phyloP scores from a whole-genome alignment of 2,113 vertebrate species.

The Neoarius graeffei region DNA sequence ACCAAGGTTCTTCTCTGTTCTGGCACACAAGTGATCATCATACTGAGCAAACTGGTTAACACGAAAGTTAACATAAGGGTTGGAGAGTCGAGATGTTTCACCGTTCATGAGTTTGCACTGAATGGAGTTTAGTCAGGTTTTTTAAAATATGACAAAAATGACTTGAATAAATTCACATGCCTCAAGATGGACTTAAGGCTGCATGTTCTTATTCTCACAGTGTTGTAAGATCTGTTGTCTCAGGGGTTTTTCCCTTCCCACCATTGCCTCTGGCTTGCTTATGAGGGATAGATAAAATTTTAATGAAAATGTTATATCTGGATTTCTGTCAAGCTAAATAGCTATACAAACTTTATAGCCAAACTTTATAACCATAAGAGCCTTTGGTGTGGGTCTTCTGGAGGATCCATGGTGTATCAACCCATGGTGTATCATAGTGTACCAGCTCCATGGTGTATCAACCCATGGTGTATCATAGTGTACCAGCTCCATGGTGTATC shows the following conservation, averaged over 20 bases:
- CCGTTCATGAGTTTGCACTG: not conserved
- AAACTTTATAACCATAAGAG: too few species aligned
- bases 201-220: not conserved
- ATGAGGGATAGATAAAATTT: not conserved
- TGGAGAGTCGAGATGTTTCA: not conserved
- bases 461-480: too few species aligned
- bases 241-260: not conserved
- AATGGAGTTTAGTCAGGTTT: not conserved
- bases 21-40: not conserved
- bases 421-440: too few species aligned
- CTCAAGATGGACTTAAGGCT: not conserved
- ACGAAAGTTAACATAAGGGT: not conserved
- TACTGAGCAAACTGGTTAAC: not conserved
- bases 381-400: too few species aligned
- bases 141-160: not conserved
- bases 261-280: not conserved
- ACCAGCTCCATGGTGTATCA: too few species aligned
- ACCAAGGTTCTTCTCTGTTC: too few species aligned
- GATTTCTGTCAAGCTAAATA: too few species aligned
- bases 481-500: too few species aligned
- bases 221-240: not conserved
- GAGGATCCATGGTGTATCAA: too few species aligned
- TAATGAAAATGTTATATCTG: too few species aligned
- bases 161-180: not conserved
- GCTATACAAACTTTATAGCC: too few species aligned